phyloP scores from a whole-genome alignment of 2,113 vertebrate species.

The Dipodomys merriami region DNA sequence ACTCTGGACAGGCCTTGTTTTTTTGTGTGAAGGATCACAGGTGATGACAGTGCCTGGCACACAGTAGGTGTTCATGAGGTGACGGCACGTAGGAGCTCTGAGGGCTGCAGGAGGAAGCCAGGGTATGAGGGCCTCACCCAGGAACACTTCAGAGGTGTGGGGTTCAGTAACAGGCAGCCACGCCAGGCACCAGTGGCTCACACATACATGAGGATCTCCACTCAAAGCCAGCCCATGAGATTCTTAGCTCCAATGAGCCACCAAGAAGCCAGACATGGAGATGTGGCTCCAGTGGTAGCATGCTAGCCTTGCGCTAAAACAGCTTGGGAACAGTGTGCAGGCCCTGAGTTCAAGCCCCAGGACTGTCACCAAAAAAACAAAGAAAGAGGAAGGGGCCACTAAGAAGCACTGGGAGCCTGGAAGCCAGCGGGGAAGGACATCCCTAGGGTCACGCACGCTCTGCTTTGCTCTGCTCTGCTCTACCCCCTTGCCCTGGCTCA shows the following conservation, averaged over 20 bases:
- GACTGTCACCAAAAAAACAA: no score
- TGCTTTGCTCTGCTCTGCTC: not conserved
- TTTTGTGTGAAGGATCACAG: not conserved
- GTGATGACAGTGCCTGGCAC: not conserved
- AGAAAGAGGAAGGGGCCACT: no score
- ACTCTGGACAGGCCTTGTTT: not conserved
- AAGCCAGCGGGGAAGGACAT: not conserved
- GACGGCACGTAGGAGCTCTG: no score
- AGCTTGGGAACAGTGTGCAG: no score
- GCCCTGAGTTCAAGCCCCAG: no score
- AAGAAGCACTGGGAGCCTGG: not conserved
- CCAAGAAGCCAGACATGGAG: not conserved
- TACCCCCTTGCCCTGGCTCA: no score
- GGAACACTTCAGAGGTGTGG: not conserved
- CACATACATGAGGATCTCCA: no score
- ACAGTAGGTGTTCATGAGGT: not conserved
- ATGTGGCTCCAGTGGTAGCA: no score
- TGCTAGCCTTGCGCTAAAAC: no score
- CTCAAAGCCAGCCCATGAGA: no score
- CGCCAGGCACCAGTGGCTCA: not conserved
- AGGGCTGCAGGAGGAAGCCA: not conserved
- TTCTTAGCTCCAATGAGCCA: no score
- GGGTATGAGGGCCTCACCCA: accelerated
- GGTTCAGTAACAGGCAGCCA: not conserved
- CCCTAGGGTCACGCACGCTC: not conserved